Base-by-base conservation (phyloP, 2,797 vertebrate species). In the Macrochelys suwanniensis region DNA sequence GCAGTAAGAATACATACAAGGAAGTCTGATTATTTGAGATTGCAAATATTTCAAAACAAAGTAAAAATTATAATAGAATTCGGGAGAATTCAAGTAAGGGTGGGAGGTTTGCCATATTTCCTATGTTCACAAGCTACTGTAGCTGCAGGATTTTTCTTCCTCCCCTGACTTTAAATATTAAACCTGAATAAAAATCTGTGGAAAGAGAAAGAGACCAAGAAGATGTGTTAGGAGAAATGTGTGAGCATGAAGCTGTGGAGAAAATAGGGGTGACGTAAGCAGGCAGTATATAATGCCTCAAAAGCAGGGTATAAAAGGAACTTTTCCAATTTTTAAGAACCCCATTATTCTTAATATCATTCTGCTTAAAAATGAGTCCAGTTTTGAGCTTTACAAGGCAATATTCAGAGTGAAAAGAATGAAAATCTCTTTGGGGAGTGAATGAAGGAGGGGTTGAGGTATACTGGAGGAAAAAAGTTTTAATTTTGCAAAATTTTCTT, bases 401-500 rank as follows among this genome's bases (percentile, higher is more conserved):
- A 19, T 47, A 7, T 91, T 79, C 53, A 42, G 84, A 96, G 87
- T 74, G 85, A 92, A 59, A 88, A 85, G 31, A 45, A 49, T 87
- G 33, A 49, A 47, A 28, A 47, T n/a, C 31, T 50, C 78, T 91
- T 79, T 50, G 17, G 59, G 88, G 84, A 89, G 78, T 71, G 37
- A 74, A 49, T 25, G 5, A 26, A 68, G 82, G 26, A 88, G n/a
- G 45, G 90, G 31, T 80, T 61, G 65, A 0, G 0, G 76, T 90
- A 93, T 76, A 93, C 71, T 81, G 56, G 31, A 89, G 77, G 28
- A 93, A 89, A 88, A 19, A 37, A 19, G 74, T 84, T 96, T 96
- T 91, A 68, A 77, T 97, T 95, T 93, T 54, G 51, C 95, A 95
- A 93, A 85, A 19, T 4, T 88, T 94, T 96, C 74, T 88, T 45